A percentile compares a stretch with the other conserved stretches of the same genome.
phyloP scores from a whole-genome alignment of 2,797 vertebrate species.

The Lepus townsendii region DNA sequence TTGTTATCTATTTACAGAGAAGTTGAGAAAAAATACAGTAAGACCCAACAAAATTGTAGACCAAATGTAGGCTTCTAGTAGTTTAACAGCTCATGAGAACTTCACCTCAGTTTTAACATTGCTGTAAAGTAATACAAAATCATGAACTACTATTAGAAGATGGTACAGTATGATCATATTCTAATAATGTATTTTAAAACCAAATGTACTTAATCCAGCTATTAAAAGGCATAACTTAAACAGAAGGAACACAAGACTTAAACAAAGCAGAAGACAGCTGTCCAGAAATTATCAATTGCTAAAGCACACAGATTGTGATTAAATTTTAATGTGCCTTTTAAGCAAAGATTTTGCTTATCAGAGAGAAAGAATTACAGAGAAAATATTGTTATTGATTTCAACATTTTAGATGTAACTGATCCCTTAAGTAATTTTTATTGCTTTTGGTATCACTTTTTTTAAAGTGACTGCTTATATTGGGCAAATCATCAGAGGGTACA shows the following conservation, averaged over 20 bases:
- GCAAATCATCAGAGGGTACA: slow-evolving; percentile 87
- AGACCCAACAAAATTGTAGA: slow-evolving; percentile 40
- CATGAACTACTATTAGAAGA: slow-evolving; percentile 51
- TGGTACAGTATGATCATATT: slow-evolving; percentile 73
- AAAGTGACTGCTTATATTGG: slow-evolving; percentile 90
- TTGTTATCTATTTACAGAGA: not conserved
- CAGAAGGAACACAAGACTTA: slow-evolving; percentile 93
- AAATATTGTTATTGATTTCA: slow-evolving; percentile 99
- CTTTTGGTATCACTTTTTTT: slow-evolving; percentile 91
- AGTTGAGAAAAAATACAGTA: not conserved
- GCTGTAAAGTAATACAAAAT: slow-evolving; percentile 45
- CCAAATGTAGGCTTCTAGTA: not conserved
- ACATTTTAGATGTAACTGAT: slow-evolving; percentile 97
- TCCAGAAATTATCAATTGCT: slow-evolving; percentile 95
- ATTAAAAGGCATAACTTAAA: slow-evolving; percentile 93
- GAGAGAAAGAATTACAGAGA: slow-evolving; percentile 92
- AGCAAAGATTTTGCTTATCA: slow-evolving; percentile 94
- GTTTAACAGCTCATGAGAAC: not conserved
- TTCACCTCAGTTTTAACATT: not conserved
- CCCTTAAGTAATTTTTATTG: slow-evolving; percentile 95
- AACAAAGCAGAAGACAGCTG: slow-evolving; percentile 95
- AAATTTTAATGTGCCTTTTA: slow-evolving; percentile 97
- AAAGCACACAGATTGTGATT: slow-evolving; percentile 95
- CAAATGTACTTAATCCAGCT: slow-evolving; percentile 84
- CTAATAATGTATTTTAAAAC: slow-evolving; percentile 77